These are phyloP conservation scores for Bombycilla garrulus DNA, from an alignment of 2,113 vertebrate species.

Conservation along the genomic window DNA sequence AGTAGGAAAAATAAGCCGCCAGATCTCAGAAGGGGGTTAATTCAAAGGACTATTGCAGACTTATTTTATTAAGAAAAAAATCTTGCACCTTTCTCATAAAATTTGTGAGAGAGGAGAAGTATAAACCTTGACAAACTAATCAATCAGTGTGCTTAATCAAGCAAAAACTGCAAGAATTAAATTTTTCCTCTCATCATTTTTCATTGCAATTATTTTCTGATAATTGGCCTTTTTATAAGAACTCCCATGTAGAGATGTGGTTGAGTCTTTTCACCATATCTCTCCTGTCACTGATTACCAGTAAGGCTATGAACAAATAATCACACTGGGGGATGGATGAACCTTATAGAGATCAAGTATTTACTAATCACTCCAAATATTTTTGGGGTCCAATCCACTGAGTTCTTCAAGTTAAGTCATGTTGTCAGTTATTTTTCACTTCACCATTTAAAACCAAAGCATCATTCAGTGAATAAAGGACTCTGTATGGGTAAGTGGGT, in stretches of 20 bases:
- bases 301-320: slow-evolving; percentile 1
- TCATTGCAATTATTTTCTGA: neutral
- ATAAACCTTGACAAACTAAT: neutral
- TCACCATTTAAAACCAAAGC: neutral
- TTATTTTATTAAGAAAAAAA: neutral
- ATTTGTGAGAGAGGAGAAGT: neutral
- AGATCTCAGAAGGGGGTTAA: neutral
- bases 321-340: neutral
- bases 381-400: neutral
- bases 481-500: neutral
- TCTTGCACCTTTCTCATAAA: neutral
- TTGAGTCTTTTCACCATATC: neutral
- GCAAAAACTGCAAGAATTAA: neutral
- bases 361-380: slow-evolving; percentile 11
- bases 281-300: neutral
- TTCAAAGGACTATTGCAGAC: neutral
- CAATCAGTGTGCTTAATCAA: neutral
- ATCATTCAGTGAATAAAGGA: neutral
- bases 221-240: neutral
- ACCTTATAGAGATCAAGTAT: neutral
- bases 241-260: neutral
- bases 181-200: neutral
- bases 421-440: neutral
- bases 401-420: neutral
- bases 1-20: neutral